phyloP scores from a whole-genome alignment of 2,113 vertebrate species.

The Mystacornis crossleyi region DNA sequence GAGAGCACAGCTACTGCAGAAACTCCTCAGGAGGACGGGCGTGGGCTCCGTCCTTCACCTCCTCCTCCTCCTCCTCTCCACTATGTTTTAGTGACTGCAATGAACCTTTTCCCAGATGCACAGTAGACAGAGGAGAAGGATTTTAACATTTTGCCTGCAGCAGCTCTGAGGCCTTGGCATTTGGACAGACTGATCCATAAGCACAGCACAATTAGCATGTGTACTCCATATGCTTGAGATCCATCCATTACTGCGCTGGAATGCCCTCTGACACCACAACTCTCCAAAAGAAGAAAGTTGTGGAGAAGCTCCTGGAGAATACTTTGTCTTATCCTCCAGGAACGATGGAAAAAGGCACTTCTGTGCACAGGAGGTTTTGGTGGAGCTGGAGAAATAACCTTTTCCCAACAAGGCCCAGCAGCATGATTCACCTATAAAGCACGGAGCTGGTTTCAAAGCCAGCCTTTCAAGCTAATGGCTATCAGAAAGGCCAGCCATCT shows the following conservation, averaged over 20 bases:
- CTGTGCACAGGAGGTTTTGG: not conserved
- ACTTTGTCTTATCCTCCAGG: not conserved
- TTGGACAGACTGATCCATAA: not conserved
- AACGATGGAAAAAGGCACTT: not conserved
- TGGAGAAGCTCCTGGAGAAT: conserved; percentile 14
- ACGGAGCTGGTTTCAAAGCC: not conserved
- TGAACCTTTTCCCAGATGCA: not conserved
- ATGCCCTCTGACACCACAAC: not conserved
- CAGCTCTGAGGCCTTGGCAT: conserved; percentile 52
- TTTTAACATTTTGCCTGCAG: conserved; percentile 54
- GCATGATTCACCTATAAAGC: conserved; percentile 19
- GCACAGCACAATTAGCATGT: conserved; percentile 43
- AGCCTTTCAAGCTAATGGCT: conserved; percentile 33
- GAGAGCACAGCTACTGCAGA: not conserved
- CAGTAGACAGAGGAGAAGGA: not conserved
- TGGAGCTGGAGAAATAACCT: conserved; percentile 44
- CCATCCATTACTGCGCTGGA: not conserved
- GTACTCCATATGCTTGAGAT: conserved; percentile 46
- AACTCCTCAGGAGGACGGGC: accelerated
- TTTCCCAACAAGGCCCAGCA: conserved; percentile 31
- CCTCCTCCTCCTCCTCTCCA: not conserved
- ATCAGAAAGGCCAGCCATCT: conserved; percentile 50
- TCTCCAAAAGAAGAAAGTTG: not conserved
- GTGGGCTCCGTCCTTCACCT: not conserved
- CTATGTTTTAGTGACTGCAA: not conserved